Conservation (phyloP, 1,140 invertebrate genomes). For the Aphaenogaster rudis region DNA sequence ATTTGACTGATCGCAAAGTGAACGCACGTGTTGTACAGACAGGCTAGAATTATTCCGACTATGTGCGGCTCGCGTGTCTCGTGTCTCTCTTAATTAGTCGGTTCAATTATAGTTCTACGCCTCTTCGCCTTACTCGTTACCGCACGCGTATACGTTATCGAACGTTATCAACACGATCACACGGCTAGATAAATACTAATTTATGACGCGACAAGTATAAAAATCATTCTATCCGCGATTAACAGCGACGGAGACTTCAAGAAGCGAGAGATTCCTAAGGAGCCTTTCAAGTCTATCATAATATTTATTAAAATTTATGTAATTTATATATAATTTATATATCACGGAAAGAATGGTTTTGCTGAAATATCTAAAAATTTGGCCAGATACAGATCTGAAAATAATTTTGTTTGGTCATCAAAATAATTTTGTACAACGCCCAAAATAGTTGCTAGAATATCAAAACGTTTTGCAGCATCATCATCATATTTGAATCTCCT, state of each 20-base stretch:
- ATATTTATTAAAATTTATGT: background rate
- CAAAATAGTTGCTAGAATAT: too few relatives aligned
- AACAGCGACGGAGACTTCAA: background rate
- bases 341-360: too few relatives aligned
- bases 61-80: slow-evolving; percentile 80
- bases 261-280: background rate
- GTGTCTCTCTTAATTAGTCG: slow-evolving; percentile 80
- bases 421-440: too few relatives aligned
- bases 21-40: background rate
- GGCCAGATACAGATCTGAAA: too few relatives aligned
- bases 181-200: slow-evolving; percentile 23
- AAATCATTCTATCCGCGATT: background rate
- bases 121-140: slow-evolving; percentile 39
- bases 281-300: background rate
- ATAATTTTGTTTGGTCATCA: too few relatives aligned
- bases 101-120: slow-evolving; percentile 78
- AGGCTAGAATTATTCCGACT: slow-evolving; percentile 51
- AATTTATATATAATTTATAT: background rate
- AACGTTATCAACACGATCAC: slow-evolving; percentile 17
- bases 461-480: too few relatives aligned
- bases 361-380: too few relatives aligned
- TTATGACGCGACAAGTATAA: background rate
- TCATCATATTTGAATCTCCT: too few relatives aligned
- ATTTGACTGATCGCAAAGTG: slow-evolving; percentile 8
- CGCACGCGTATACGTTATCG: slow-evolving; percentile 62